Percentiles rank a stretch among this genome's conserved stretches.
These are phyloP conservation scores for Nemotelus nigrinus DNA, from an alignment of 2,888 invertebrate genomes.

Conservation along the genomic window DNA sequence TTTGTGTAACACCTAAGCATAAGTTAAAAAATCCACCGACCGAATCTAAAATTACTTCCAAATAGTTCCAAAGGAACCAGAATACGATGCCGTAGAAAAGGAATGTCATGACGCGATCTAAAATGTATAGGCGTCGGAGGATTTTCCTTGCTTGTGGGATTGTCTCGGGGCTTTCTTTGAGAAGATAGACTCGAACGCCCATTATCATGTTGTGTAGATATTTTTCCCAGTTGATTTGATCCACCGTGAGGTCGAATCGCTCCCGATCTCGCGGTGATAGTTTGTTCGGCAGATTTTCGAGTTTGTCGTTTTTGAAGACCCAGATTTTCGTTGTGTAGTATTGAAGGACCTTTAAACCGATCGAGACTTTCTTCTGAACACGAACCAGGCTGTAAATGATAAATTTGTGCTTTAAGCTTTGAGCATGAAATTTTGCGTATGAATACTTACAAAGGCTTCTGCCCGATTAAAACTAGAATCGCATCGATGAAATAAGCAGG, in stretches of 20 bases:
- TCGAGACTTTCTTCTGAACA: conserved; percentile 69
- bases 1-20: conserved; percentile 15
- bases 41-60: conserved; percentile 53
- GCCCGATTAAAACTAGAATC: conserved; percentile 72
- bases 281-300: conserved; percentile 67
- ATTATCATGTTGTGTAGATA: conserved; percentile 78
- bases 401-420: conserved; percentile 15
- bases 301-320: conserved; percentile 76
- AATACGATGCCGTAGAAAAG: conserved; percentile 57
- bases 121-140: conserved; percentile 65
- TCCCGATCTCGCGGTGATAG: conserved; percentile 69
- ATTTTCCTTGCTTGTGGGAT: conserved; percentile 73
- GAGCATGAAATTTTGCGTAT: conserved; percentile 2
- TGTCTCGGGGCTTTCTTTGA: conserved; percentile 83
- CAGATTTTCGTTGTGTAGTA: conserved; percentile 84
- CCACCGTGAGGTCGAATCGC: conserved; percentile 70
- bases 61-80: conserved; percentile 62
- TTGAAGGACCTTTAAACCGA: conserved; percentile 72
- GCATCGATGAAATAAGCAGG: conserved; percentile 83
- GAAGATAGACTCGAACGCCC: conserved; percentile 84
- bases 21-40: conserved; percentile 24
- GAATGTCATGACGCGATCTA: conserved; percentile 64
- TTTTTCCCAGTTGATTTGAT: conserved; percentile 70
- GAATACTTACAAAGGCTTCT: conserved; percentile 80
- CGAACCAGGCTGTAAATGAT: conserved; percentile 68